phyloP scores from a whole-genome alignment of 2,888 invertebrate genomes.

The Lycophotia porphyrea region DNA sequence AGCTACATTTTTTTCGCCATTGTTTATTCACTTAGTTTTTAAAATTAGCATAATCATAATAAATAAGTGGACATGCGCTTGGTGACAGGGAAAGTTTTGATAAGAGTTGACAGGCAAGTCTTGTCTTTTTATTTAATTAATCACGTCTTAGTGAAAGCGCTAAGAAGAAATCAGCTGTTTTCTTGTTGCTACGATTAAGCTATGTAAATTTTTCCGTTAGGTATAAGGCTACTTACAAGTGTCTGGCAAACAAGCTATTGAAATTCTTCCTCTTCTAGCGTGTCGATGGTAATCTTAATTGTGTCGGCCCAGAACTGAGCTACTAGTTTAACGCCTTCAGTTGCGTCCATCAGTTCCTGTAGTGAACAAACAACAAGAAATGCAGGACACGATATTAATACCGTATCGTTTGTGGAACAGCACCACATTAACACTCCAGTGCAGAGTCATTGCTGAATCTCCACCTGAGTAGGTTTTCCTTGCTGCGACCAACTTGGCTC shows the following conservation, averaged over 20 bases:
- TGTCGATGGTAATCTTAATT: too few species aligned
- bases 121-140: slow-evolving; percentile 14
- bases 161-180: slow-evolving; percentile 21
- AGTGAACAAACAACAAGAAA: too few species aligned
- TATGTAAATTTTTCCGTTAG: slow-evolving; percentile 11
- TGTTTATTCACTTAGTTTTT: slow-evolving; percentile 41
- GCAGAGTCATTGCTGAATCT: too few species aligned
- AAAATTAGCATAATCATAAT: slow-evolving; percentile 47
- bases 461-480: too few species aligned
- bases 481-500: too few species aligned
- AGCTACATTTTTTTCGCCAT: slow-evolving; percentile 19
- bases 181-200: slow-evolving; percentile 1
- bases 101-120: slow-evolving; percentile 30
- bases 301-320: too few species aligned
- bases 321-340: too few species aligned
- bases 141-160: slow-evolving; percentile 39
- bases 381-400: too few species aligned
- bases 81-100: slow-evolving; percentile 65
- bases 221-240: background rate
- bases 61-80: slow-evolving; percentile 33
- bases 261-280: too few species aligned
- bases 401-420: too few species aligned
- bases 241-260: background rate
- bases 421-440: too few species aligned
- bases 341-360: too few species aligned